Percentiles rank a stretch among this genome's conserved stretches.
Conservation (phyloP, 2,797 vertebrate species). For the Mastacembelus armatus region DNA sequence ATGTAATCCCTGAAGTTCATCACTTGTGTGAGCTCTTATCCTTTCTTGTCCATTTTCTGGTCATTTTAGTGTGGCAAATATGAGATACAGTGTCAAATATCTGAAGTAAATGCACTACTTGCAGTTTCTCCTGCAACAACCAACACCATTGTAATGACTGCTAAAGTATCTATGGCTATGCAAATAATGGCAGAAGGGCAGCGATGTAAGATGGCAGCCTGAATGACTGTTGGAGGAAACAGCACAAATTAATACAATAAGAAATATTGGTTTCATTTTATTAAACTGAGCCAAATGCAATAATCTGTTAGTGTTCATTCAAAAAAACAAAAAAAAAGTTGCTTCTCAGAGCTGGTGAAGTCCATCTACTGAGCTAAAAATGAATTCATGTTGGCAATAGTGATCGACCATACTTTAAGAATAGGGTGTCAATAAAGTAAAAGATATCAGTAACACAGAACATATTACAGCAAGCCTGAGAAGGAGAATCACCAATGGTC, state of each 20-base stretch:
- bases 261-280: not conserved
- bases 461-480: not conserved
- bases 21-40: not conserved
- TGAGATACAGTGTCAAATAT: no score
- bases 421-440: not conserved
- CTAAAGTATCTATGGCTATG: no score
- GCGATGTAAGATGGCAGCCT: conserved; percentile 4
- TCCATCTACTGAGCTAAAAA: not conserved
- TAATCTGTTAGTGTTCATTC: not conserved
- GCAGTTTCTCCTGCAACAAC: no score
- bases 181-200: conserved; percentile 27
- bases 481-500: not conserved
- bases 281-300: conserved; percentile 6
- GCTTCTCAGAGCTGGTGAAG: not conserved
- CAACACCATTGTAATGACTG: no score
- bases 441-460: not conserved
- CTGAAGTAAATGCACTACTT: no score
- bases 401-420: not conserved
- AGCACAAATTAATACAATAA: not conserved
- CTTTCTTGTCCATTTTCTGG: conserved; percentile 9
- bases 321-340: no score
- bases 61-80: no score
- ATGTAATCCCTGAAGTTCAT: conserved; percentile 2
- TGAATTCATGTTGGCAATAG: not conserved
- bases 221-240: not conserved